phyloP scores from a whole-genome alignment of 2,113 vertebrate species.

The Atherinomorus stipes region DNA sequence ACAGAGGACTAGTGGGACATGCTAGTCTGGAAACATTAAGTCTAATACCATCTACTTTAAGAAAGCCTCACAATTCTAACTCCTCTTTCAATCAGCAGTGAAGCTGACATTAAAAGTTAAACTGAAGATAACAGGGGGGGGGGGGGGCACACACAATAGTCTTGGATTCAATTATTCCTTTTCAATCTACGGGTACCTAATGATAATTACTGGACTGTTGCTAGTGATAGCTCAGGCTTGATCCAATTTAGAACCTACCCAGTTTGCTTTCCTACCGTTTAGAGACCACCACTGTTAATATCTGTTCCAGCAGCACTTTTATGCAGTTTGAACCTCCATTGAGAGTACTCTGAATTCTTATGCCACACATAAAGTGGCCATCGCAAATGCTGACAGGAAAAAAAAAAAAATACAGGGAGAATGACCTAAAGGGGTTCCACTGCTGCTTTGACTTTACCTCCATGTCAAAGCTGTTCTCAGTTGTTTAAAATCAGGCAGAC shows the following conservation, averaged over 20 bases:
- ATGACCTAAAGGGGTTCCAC: not conserved
- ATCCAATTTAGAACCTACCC: not conserved
- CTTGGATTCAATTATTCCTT: no score
- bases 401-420: not conserved
- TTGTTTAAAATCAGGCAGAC: not conserved
- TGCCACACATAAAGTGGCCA: not conserved
- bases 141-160: no score
- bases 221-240: no score
- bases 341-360: not conserved
- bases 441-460: not conserved
- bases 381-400: not conserved
- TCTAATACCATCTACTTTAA: not conserved
- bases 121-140: no score
- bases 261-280: not conserved
- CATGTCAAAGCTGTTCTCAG: not conserved
- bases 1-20: not conserved
- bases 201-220: no score
- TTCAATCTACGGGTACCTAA: no score
- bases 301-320: not conserved
- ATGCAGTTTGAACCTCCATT: not conserved
- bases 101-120: no score
- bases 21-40: not conserved
- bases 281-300: not conserved
- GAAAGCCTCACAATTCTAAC: no score
- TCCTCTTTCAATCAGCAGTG: no score